phyloP scores from a whole-genome alignment of 2,113 vertebrate genomes.

The Catagonus wagneri region DNA sequence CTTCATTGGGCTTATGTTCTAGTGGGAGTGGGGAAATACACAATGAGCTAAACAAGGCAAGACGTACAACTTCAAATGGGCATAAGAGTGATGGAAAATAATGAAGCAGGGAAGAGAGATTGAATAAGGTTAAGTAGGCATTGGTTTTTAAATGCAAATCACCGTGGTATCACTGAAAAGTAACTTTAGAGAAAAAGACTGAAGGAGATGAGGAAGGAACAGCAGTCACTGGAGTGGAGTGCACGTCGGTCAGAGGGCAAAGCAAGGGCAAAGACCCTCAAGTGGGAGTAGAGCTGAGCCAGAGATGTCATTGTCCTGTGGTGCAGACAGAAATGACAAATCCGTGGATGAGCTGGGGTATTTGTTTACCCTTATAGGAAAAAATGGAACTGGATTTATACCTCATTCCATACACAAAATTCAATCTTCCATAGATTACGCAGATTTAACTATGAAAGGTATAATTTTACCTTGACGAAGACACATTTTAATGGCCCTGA shows the following conservation, averaged over 20 bases:
- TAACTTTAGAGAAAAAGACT: neutral
- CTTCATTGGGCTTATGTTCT: neutral
- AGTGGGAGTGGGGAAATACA: neutral
- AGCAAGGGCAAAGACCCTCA: neutral
- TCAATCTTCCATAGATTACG: neutral
- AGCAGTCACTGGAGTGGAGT: neutral
- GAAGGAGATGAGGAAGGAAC: neutral
- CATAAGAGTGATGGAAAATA: neutral
- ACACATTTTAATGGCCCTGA: neutral
- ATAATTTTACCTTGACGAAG: neutral
- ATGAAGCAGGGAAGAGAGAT: neutral
- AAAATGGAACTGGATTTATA: neutral
- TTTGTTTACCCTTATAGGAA: neutral
- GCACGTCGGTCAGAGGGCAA: neutral
- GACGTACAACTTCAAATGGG: neutral
- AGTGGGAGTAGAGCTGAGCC: rapidly evolving
- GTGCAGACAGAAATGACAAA: neutral
- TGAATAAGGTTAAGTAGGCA: neutral
- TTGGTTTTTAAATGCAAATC: neutral
- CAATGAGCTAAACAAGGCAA: neutral
- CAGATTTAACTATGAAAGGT: neutral
- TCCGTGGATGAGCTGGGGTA: neutral
- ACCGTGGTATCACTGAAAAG: neutral
- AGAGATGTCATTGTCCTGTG: neutral
- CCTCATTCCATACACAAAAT: neutral